phyloP scores from a whole-genome alignment of 53 echinoderm and acorn worm species.

The Mesocentrotus franciscanus region DNA sequence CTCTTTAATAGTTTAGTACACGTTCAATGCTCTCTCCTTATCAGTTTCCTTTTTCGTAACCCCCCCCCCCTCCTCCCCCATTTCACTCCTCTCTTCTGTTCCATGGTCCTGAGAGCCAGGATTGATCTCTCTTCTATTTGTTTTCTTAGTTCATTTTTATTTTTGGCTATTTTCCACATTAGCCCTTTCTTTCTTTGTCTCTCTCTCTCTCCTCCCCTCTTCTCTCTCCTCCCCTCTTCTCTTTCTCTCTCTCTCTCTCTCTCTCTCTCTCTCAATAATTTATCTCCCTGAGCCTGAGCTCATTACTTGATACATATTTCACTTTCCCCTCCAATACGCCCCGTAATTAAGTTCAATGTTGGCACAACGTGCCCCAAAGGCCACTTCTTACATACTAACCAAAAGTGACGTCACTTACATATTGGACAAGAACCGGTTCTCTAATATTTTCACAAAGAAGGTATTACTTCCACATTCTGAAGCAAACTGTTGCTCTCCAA shows the following conservation, averaged over 20 bases:
- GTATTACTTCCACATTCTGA: not conserved
- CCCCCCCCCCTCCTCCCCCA: not conserved
- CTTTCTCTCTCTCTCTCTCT: not conserved
- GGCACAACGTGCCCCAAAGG: not conserved
- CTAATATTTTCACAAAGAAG: not conserved
- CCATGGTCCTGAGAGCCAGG: too few species aligned
- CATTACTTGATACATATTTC: not conserved
- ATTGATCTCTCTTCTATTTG: too few species aligned
- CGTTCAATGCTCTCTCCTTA: too few species aligned
- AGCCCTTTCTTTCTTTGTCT: not conserved
- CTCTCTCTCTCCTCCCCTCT: not conserved
- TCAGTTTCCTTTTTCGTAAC: too few species aligned
- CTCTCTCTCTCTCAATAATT: not conserved
- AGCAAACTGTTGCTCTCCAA: not conserved
- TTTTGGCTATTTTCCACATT: too few species aligned
- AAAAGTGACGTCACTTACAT: not conserved
- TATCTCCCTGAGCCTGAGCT: not conserved
- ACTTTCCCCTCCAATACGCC: conserved; percentile 1
- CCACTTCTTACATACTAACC: not conserved
- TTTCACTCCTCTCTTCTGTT: not conserved
- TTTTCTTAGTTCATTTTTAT: too few species aligned
- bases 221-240: not conserved
- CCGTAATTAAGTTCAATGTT: conserved; percentile 11
- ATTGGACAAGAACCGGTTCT: not conserved
- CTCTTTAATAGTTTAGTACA: too few species aligned